Evolutionary conservation across 2,888 invertebrate species (phyloP), one percentile per base, ranked within the genome.

Genomic region (Rugalucina vietnamica): DNA sequence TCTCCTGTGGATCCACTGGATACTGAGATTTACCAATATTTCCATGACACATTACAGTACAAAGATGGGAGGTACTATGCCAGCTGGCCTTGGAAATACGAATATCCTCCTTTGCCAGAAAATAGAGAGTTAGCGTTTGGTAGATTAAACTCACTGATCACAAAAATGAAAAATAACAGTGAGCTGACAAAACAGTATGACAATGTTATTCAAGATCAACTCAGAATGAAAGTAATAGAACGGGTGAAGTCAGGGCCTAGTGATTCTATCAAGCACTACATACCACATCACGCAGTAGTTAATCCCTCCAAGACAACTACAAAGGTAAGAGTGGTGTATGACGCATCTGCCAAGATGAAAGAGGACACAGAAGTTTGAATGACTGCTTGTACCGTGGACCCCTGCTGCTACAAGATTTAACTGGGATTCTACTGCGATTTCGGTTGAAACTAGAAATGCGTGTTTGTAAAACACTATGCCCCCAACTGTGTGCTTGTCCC

Each of bases 11-110:
- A 39, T 27, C 18, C n/a, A n/a, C n/a, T n/a, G n/a, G n/a, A n/a
- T n/a, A n/a, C n/a, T n/a, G n/a, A n/a, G n/a, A n/a, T n/a, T n/a
- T n/a, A n/a, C n/a, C n/a, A n/a, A n/a, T n/a, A n/a, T n/a, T 83
- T 79, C 29, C 69, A 69, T 27, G 60, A 83, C 1, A 78, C 75
- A 1, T 21, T 79, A 0, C 49, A 76, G 37, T 74, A 65, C 37
- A 43, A 79, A 71, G 39, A 84, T 43, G 72, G 71, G 1, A 27
- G 76, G 2, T 84, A 84, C 37, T 37, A 76, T 4, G 79, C 73
- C 18, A 75, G 37, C 2, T 80, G 76, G 77, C 84, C 76, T 34
- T 84, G 84, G 84, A 81, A 81, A 54, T 27, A 10, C 8, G 57
- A 76, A 1, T 36, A n/a, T 14, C 10, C 24, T 37, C 50, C 57